Evolutionary conservation across 2,113 vertebrate species (phyloP), one percentile per base, ranked within the genome.

Genomic region (Actenoides lindsayi): DNA sequence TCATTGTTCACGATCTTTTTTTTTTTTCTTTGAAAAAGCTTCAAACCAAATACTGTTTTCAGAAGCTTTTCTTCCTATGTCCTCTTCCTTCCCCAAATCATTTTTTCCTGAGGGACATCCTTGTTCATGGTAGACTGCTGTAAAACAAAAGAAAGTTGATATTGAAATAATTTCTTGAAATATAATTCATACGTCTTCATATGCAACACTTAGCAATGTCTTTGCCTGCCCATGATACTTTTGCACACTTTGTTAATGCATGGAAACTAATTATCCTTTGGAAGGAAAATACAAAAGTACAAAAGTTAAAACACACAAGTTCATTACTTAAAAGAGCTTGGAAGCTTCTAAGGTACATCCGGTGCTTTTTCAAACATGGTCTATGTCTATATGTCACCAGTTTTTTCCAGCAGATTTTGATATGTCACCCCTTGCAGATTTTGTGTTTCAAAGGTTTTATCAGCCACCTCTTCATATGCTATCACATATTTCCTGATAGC

Each of bases 121-220:
- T 94, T 91, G 75, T 57, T 92, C 90, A 68, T 90, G 44, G 71
- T 85, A 93, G 70, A 20, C 76, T 69, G 60, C 59, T 83, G 35
- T 94, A 92, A 89, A 96, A 96, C 76, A 93, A 86, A 95, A 67
- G 64, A 83, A 88, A 93, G 90, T 82, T 67, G n/a, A 63, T 92
- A 94, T 73, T 56, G 89, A 93, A 93, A 27, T 60, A 76, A 76
- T 80, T 96, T 39, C 65, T 93, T 94, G 73, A 90, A 89, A 90
- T 76, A 67, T 92, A 96, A 95, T 93, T 89, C 87, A 96, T 92
- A 71, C 33, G 91, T 82, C 63, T 91, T 89, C 46, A 83, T 78
- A 46, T 68, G n/a, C n/a, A 90, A 63, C 50, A 67, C 15, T 94
- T 91, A 94, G 51, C 33, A 88, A 60, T 11, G 17, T 70, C 37